phyloP scores from a whole-genome alignment of 2,113 vertebrate species.

The Prietella phreatophila region DNA sequence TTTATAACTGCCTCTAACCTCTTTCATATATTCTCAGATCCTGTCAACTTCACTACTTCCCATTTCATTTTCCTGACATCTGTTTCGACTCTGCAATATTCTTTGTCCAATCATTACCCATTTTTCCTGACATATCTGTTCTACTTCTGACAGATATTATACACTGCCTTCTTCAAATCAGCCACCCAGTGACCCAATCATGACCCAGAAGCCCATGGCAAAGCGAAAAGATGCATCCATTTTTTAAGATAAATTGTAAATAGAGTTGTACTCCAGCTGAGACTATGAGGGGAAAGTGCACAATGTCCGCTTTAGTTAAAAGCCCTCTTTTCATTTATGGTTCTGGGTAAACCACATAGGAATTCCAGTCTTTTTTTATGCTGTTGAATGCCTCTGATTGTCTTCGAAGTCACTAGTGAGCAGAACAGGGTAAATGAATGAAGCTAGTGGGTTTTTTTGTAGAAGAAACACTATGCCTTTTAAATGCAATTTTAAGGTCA shows the following conservation, averaged over 20 bases:
- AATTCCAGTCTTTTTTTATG: not conserved
- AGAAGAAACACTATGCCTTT: not conserved
- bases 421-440: conserved; percentile 1
- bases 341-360: not conserved
- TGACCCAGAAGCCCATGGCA: not conserved
- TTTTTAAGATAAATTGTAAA: not conserved
- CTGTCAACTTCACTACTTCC: not conserved
- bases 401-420: not conserved
- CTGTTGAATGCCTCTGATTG: not conserved
- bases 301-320: not conserved
- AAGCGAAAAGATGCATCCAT: not conserved
- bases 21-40: not conserved
- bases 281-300: not conserved
- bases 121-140: not conserved
- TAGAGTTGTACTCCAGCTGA: not conserved
- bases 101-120: not conserved
- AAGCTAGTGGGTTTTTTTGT: not conserved
- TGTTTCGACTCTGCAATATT: not conserved
- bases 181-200: not conserved
- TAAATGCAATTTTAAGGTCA: not conserved
- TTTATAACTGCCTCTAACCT: not conserved
- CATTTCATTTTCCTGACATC: not conserved
- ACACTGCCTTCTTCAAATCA: not conserved
- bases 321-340: not conserved
- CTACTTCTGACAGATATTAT: not conserved